Evolutionary conservation across 2,113 vertebrate species (phyloP).

Genomic region (Phoxinus phoxinus): DNA sequence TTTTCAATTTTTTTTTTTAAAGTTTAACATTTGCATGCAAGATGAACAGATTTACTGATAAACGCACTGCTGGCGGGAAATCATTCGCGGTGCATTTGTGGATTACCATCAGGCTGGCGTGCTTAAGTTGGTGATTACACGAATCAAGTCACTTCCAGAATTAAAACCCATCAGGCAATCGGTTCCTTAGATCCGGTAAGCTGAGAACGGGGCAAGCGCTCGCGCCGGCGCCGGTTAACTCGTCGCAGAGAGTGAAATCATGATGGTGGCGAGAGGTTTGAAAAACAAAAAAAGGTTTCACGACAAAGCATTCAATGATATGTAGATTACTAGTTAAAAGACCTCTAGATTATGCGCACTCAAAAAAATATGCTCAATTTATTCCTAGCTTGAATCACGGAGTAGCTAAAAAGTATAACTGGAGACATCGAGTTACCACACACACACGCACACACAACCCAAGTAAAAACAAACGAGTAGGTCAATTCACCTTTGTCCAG

Average conservation of each 20-base stretch:
- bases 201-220: background rate
- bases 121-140: background rate
- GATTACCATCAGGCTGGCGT: background rate
- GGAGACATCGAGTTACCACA: slow-evolving; percentile 64
- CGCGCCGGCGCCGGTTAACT: too few relatives aligned
- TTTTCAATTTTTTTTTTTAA: background rate
- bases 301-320: slow-evolving; percentile 18
- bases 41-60: background rate
- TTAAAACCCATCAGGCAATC: background rate
- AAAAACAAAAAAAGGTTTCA: background rate
- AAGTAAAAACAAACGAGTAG: slow-evolving; percentile 67
- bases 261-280: background rate
- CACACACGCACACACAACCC: slow-evolving; percentile 29
- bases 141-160: background rate
- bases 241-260: background rate
- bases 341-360: slow-evolving; percentile 6
- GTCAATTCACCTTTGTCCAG: slow-evolving; percentile 83
- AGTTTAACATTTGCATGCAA: background rate
- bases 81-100: background rate
- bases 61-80: background rate
- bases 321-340: slow-evolving; percentile 29
- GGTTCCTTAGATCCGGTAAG: too few relatives aligned
- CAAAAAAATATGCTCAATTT: slow-evolving; percentile 1
- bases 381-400: slow-evolving; percentile 30
- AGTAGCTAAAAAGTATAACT: slow-evolving; percentile 8